Conservation (phyloP, 2,888 invertebrate genomes). For the Platycheirus albimanus region DNA sequence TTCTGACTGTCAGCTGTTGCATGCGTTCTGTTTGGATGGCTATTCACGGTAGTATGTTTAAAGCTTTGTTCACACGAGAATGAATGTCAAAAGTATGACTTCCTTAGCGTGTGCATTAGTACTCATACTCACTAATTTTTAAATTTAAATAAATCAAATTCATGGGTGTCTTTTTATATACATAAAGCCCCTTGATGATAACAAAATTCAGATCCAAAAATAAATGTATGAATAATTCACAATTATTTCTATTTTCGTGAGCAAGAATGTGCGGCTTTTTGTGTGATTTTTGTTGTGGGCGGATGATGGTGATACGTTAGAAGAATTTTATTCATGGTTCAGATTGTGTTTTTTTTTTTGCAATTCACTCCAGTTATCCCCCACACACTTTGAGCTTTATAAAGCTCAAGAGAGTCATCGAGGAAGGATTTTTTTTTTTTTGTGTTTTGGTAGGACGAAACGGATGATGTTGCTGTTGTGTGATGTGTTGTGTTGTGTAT, state of each 20-base stretch:
- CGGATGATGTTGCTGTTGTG: conserved; percentile 64
- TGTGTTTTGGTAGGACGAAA: conserved; percentile 6
- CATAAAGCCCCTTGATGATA: too few relatives aligned
- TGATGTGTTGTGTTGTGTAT: conserved; percentile 40
- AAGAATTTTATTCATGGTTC: conserved; percentile 63
- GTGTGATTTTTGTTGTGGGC: conserved; percentile 51
- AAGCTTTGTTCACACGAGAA: too few relatives aligned
- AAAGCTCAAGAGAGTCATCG: conserved; percentile 72
- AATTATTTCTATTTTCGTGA: conserved; percentile 6
- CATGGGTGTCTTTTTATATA: too few relatives aligned
- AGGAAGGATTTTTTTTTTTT: conserved; percentile 55
- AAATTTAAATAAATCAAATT: too few relatives aligned
- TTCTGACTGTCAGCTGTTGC: too few relatives aligned
- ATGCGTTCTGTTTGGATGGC: too few relatives aligned
- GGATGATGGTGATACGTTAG: conserved; percentile 62
- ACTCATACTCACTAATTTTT: too few relatives aligned
- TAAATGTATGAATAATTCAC: conserved; percentile 27
- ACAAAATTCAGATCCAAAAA: too few relatives aligned
- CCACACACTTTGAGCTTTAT: conserved; percentile 66
- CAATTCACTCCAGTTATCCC: conserved; percentile 27
- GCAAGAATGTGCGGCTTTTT: conserved; percentile 25
- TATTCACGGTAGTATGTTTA: too few relatives aligned
- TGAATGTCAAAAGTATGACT: too few relatives aligned
- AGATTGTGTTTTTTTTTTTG: conserved; percentile 39
- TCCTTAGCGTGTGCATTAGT: too few relatives aligned